Evolutionary conservation across 2,797 vertebrate species (phyloP).

Genomic region (Vespertilio murinus): DNA sequence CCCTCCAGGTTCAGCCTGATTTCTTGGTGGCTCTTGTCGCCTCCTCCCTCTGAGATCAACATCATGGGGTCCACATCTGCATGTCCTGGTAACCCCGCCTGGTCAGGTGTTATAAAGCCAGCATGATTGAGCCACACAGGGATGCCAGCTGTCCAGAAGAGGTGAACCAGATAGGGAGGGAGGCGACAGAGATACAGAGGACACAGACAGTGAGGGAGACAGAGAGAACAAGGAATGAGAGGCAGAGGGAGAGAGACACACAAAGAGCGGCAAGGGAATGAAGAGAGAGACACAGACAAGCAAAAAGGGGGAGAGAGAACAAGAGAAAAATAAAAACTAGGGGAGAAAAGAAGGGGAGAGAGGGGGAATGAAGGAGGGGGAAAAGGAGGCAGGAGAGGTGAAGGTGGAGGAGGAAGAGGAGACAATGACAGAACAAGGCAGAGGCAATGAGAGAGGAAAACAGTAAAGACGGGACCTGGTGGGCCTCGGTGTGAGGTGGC

Average conservation of each 20-base stretch:
- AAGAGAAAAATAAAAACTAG: neutral
- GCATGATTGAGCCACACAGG: neutral
- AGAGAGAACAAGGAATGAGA: neutral
- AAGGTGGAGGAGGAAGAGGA: too few species aligned
- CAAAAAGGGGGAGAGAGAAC: neutral
- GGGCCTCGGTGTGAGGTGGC: neutral
- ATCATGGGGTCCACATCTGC: rapidly evolving
- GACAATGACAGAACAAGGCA: neutral
- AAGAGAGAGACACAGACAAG: neutral
- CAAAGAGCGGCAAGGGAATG: neutral
- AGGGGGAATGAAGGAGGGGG: too few species aligned
- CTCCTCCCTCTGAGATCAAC: neutral
- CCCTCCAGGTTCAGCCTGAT: neutral
- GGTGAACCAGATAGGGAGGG: neutral
- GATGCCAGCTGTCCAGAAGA: rapidly evolving
- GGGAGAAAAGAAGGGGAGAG: neutral
- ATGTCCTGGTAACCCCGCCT: neutral
- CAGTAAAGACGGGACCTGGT: rapidly evolving
- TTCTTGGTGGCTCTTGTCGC: neutral
- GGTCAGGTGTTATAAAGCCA: neutral
- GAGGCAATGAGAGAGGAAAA: neutral
- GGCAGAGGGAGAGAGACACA: neutral
- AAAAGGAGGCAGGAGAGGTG: neutral
- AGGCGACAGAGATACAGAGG: neutral
- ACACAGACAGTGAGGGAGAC: neutral